Evolutionary conservation across 2,113 vertebrate genomes (phyloP).

Genomic region (Psephotus haematonotus): DNA sequence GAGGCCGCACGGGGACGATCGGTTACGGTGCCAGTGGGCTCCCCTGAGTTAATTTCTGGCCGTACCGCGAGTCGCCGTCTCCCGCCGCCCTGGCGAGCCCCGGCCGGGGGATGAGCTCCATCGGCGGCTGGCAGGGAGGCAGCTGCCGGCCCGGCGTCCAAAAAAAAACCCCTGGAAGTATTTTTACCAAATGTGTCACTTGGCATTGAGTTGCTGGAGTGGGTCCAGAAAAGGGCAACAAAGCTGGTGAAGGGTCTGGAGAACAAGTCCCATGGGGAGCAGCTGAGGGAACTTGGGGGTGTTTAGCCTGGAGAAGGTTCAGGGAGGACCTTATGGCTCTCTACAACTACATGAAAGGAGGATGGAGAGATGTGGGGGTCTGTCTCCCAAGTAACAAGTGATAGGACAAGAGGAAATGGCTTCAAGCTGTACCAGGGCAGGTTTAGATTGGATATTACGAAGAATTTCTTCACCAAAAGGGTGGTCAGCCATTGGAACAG

Average conservation of each 20-base stretch:
- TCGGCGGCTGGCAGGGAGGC: not conserved
- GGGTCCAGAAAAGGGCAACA: not conserved
- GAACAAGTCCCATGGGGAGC: not conserved
- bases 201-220: not conserved
- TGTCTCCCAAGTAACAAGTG: not conserved
- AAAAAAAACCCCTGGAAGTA: not conserved
- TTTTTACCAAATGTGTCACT: not conserved
- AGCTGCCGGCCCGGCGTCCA: not conserved
- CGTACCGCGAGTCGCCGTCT: not conserved
- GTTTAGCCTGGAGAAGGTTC: not conserved
- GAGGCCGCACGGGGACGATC: no score
- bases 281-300: not conserved
- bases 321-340: not conserved
- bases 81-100: not conserved
- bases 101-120: not conserved
- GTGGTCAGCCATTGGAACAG: not conserved
- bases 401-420: not conserved
- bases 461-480: not conserved
- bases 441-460: not conserved
- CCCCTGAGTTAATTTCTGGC: not conserved
- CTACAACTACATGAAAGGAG: not conserved
- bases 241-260: not conserved
- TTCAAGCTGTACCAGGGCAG: not conserved
- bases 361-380: not conserved
- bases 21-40: accelerated